Evolutionary conservation across 2,113 vertebrate species (phyloP).

Genomic region (Tylochromis polylepis): DNA sequence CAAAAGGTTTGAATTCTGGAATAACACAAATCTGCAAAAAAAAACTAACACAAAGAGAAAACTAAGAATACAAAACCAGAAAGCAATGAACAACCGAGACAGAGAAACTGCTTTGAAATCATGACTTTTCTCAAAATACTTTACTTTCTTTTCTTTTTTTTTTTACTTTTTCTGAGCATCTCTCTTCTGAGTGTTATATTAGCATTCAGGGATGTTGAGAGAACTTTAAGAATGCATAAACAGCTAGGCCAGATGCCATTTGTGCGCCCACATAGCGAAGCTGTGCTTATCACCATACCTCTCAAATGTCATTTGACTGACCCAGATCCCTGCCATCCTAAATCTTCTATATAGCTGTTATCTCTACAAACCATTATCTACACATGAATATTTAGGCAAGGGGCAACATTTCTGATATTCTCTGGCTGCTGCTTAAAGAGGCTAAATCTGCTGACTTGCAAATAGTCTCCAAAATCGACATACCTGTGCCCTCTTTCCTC

Average conservation of each 20-base stretch:
- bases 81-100: background rate
- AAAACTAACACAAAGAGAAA: background rate
- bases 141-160: rapidly evolving
- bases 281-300: background rate
- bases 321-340: background rate
- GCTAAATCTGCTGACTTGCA: background rate
- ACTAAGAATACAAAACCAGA: background rate
- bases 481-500: background rate
- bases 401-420: background rate
- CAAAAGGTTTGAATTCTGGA: background rate
- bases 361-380: background rate
- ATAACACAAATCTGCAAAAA: too few species aligned
- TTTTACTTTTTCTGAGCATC: background rate
- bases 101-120: background rate
- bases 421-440: background rate
- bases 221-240: background rate
- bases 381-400: background rate
- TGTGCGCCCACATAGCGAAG: background rate
- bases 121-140: background rate
- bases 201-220: background rate
- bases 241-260: background rate
- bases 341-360: background rate
- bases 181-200: background rate
- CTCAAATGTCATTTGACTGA: background rate
- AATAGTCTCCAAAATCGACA: background rate